Evolutionary conservation across 2,888 invertebrate species (phyloP), one percentile per base, ranked within the genome.

Genomic region (Rhagium mordax): DNA sequence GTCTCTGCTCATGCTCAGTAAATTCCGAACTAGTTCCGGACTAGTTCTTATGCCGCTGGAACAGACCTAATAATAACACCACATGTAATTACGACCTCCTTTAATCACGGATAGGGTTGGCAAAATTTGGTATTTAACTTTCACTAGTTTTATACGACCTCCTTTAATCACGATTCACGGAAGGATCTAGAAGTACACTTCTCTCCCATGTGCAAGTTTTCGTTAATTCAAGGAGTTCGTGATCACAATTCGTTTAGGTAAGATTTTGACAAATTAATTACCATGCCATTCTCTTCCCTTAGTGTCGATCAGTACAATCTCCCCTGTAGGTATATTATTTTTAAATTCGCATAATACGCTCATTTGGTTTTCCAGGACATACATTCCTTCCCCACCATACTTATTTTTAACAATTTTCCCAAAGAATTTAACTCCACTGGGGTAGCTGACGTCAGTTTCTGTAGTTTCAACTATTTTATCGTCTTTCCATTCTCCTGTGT

Each of bases 221-320:
- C 15, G 7, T 5, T 15, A 16, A 49, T n/a, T 2, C 1, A 3
- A 16, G 16, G 2, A 49, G 5, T 15, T 15, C 16, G 18, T 16
- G 16, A 15, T 5, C 15, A 2, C n/a, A 15, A 49, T 15, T 7
- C 20, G n/a, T n/a, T 6, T 4, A 20, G 10, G 3, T 55, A 5
- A 20, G 18, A 24, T 55, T 21, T 24, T 21, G 24, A n/a, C 6
- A 6, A 8, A 29, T 0, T 29, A 15, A 8, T 21, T 61, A 2
- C 91, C 91, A 65, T 88, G 81, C 92, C 92, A 92, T 1, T 83
- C 79, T 66, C 89, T 89, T 0, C 89, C 89, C 70, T 90, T 89
- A 0, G 90, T 88, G 81, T 92, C 92, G 0, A 84, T 84, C 55
- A 91, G 83, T 0, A 81, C 81, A 57, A 91, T 74, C 2, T 86